Base-by-base conservation (phyloP, 1,140 invertebrate species). In the Venturia canescens region DNA sequence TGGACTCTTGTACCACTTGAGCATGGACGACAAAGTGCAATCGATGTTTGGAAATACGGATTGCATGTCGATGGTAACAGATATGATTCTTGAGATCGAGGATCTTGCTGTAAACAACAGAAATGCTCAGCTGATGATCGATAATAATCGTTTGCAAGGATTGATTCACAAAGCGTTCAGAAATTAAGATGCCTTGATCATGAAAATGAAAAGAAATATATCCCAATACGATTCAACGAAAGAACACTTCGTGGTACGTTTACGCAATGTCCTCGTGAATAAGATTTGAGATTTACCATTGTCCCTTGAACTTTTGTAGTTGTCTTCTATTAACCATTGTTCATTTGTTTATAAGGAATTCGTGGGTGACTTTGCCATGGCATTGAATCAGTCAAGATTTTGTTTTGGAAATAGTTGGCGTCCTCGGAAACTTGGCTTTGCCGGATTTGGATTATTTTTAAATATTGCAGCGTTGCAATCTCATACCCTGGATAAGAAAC, bases 141-240 rank as follows among this genome's bases (percentile, higher is more conserved):
- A 97, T 78, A 95, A 96, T 75, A 95, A 96, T 85, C 94, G 97
- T 1, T 92, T 99, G 34, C 93, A 95, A 72, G 94, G 94, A 63
- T 91, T 97, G 6, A 95, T 97, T 84, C 93, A 95, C 84, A 92
- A 96, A 63, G 96, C 97, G 21, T 97, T 98, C 87, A 95, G 95
- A 80, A 95, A 95, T 89, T 94, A 96, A 84, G 97, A 99, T 92
- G 91, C 96, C 6, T 91, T 99, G 78, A 91, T 99, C 6, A 97
- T 99, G 95, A 99, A 99, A 93, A 95, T 99, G 87, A 94, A 99
- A 5, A 93, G 98, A 70, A 99, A 99, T 92, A 95, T 99, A 57
- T 98, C 98, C 0, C 96, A 97, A 86, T 98, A 99, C 91, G 94
- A 96, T 50, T 93, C 93, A 4, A 96, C 95, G 4, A 97, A 97